These are phyloP conservation scores for Apamea monoglypha DNA, from an alignment of 2,888 invertebrate species.

Conservation along the genomic window DNA sequence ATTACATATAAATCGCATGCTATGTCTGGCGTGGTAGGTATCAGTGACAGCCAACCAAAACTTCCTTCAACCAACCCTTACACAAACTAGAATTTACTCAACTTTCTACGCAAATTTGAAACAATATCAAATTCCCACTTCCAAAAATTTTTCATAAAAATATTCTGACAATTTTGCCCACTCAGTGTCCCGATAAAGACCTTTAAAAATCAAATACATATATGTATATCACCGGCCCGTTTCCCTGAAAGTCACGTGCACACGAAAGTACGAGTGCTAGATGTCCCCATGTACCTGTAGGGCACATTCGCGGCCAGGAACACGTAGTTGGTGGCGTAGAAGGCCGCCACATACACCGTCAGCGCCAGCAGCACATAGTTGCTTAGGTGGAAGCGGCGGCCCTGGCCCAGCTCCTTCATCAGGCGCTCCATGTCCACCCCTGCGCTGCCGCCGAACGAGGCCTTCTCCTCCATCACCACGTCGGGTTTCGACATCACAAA, in stretches of 20 bases:
- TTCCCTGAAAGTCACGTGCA: not conserved
- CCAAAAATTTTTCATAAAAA: not conserved
- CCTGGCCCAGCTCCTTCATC: conserved; percentile 85
- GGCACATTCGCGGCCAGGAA: conserved; percentile 84
- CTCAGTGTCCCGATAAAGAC: not conserved
- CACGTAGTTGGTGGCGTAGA: conserved; percentile 83
- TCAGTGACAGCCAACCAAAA: too few species aligned
- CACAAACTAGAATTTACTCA: not conserved
- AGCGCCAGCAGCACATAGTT: conserved; percentile 79
- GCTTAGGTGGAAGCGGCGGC: conserved; percentile 78
- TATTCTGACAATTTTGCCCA: too few species aligned
- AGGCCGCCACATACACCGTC: conserved; percentile 73
- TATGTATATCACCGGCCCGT: not conserved
- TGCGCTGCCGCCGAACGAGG: conserved; percentile 47
- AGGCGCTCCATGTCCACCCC: conserved; percentile 80
- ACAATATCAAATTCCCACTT: not conserved
- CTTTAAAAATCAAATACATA: not conserved
- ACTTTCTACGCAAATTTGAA: not conserved
- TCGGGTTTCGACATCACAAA: conserved; percentile 60
- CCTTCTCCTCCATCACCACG: conserved; percentile 39
- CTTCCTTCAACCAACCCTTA: not conserved
- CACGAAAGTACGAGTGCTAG: not conserved
- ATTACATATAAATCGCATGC: not conserved
- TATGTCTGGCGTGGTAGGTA: not conserved
- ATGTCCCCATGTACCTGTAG: conserved; percentile 77